These are phyloP conservation scores for Limnephilus marmoratus DNA, from an alignment of 2,888 invertebrate genomes.

Conservation along the genomic window DNA sequence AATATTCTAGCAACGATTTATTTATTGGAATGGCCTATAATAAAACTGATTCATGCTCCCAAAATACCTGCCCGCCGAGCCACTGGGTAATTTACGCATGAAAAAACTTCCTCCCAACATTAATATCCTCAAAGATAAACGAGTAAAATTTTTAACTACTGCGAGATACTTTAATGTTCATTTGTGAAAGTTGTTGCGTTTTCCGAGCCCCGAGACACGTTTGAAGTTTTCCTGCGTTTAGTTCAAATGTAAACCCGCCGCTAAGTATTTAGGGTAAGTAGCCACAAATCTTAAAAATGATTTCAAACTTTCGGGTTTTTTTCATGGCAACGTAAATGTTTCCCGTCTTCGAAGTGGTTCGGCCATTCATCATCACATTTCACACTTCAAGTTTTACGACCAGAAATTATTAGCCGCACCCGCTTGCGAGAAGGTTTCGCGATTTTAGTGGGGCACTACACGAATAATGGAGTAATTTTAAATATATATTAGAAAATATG, in stretches of 20 bases:
- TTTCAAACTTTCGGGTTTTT: background rate
- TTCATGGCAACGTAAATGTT: background rate
- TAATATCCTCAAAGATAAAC: conserved; percentile 33
- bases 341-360: background rate
- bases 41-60: conserved; percentile 32
- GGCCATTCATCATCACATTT: background rate
- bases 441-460: background rate
- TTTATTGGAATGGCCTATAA: conserved; percentile 34
- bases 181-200: conserved; percentile 39
- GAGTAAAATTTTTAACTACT: conserved; percentile 30
- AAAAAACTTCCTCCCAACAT: conserved; percentile 19
- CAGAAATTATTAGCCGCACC: background rate
- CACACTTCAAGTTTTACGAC: background rate
- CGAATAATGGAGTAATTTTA: background rate
- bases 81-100: conserved; percentile 29
- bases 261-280: background rate
- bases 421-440: background rate
- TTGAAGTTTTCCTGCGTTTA: conserved; percentile 14
- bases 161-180: conserved; percentile 41
- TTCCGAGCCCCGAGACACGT: background rate
- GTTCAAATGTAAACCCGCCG: conserved; percentile 29
- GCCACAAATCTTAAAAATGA: background rate
- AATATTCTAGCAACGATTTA: background rate
- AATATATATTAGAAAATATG: no score
- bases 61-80: conserved; percentile 3